Percentiles rank a stretch among this genome's conserved stretches.
These are phyloP conservation scores for Fratercula arctica DNA, from an alignment of 2,797 vertebrate species.

Conservation along the genomic window DNA sequence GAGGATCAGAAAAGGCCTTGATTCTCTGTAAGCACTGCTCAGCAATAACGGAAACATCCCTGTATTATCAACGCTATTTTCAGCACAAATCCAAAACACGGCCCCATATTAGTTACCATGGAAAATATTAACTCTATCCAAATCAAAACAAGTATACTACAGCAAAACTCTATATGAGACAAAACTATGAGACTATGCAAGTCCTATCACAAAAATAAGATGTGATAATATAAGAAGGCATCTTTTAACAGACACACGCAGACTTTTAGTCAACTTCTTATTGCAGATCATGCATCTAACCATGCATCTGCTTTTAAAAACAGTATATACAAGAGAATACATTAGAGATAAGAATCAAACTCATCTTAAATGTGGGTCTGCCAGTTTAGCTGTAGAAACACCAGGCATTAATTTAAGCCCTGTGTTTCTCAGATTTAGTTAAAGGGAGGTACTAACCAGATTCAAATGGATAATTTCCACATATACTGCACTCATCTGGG, in stretches of 20 bases:
- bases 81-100: neutral
- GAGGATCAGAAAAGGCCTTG: neutral
- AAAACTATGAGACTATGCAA: neutral
- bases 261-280: neutral
- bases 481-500: neutral
- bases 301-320: neutral
- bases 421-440: neutral
- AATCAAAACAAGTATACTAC: neutral
- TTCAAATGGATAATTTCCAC: neutral
- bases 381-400: neutral
- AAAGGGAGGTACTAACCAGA: neutral
- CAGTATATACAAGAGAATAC: no score
- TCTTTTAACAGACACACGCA: neutral
- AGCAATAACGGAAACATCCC: neutral
- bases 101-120: neutral
- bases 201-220: neutral
- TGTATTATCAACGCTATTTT: neutral
- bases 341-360: neutral
- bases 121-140: no score
- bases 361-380: neutral
- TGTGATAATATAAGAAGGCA: neutral
- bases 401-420: neutral
- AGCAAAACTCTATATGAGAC: neutral
- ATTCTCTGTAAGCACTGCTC: neutral
- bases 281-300: neutral